Base-by-base conservation (phyloP, 2,113 vertebrate genomes). In the Cyanoramphus novaezelandiae region DNA sequence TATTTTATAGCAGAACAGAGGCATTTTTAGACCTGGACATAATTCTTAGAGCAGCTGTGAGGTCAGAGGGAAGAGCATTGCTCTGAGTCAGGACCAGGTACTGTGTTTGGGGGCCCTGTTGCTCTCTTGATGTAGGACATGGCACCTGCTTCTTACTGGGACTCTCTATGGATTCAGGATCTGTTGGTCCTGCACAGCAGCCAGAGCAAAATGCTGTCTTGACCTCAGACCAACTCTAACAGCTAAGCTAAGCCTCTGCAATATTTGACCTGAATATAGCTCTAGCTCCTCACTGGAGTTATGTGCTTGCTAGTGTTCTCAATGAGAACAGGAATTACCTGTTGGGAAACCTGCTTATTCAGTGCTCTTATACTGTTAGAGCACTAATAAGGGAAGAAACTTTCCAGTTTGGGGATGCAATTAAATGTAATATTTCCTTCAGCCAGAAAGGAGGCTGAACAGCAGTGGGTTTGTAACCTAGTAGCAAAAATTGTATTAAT, bases 261-360 rank as follows among this genome's bases (percentile, higher is more conserved):
- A 4, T 71, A 13, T 82, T 75, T 82, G 53, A 53, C 57, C 55
- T 78, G 46, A 91, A 23, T 24, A 6, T 12, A 46, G 18, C 69
- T 78, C 37, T 47, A 0, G 28, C 43, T 92, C 63, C 53, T 57
- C 33, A 13, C 24, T 62, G 82, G 52, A 55, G 50, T 50, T 63
- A 6, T 60, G 3, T 7, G 15, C 41, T 68, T 94, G 72, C 91
- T 82, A 67, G 39, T 49, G 57, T n/a, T 57, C 81, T 81, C 60
- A n/a, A 5, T 27, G 27, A 63, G 69, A 79, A 78, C 9, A 0
- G 74, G 91, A 92, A 82, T 88, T 93, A 92, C 81, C 81, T 85
- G 84, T 75, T 89, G 62, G 35, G 57, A 95, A 86, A 79, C 81
- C 57, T 84, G 72, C 15, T 79, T 81, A 27, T 91, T 78, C 89